Evolutionary conservation across 2,888 invertebrate species (phyloP).

Genomic region (Sisyra nigra): DNA sequence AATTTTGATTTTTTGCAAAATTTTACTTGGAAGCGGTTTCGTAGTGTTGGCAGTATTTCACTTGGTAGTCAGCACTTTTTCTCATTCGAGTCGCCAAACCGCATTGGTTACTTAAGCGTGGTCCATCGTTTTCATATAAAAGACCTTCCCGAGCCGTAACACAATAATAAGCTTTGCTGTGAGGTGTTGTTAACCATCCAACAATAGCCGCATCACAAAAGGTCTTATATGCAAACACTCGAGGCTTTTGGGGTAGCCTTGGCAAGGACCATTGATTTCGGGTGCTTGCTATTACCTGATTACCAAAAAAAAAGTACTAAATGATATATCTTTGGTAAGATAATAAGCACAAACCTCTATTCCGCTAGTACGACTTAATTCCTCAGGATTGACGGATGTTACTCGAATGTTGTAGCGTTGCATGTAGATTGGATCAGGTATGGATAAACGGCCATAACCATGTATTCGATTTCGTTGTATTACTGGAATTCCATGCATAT

Average conservation of each 20-base stretch:
- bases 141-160: conserved; percentile 24
- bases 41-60: conserved; percentile 24
- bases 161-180: conserved; percentile 26
- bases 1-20: not conserved
- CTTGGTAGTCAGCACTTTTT: conserved; percentile 24
- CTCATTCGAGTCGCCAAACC: conserved; percentile 25
- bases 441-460: conserved; percentile 27
- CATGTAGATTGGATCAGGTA: conserved; percentile 25
- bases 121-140: conserved; percentile 19
- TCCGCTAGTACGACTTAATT: conserved; percentile 30
- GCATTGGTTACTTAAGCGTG: conserved; percentile 28
- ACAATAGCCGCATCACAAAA: conserved; percentile 36
- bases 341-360: conserved; percentile 28
- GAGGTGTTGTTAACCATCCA: conserved; percentile 38
- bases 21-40: conserved; percentile 1
- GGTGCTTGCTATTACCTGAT: not conserved
- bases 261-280: conserved; percentile 29
- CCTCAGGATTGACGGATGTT: conserved; percentile 31
- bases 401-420: conserved; percentile 34
- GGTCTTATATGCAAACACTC: conserved; percentile 32
- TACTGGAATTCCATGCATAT: conserved; percentile 24
- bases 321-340: conserved; percentile 4
- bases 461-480: conserved; percentile 25
- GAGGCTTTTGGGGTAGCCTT: conserved; percentile 32
- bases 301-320: not conserved